Conservation (phyloP, 2,797 vertebrate genomes). For the Australoheros facetus region DNA sequence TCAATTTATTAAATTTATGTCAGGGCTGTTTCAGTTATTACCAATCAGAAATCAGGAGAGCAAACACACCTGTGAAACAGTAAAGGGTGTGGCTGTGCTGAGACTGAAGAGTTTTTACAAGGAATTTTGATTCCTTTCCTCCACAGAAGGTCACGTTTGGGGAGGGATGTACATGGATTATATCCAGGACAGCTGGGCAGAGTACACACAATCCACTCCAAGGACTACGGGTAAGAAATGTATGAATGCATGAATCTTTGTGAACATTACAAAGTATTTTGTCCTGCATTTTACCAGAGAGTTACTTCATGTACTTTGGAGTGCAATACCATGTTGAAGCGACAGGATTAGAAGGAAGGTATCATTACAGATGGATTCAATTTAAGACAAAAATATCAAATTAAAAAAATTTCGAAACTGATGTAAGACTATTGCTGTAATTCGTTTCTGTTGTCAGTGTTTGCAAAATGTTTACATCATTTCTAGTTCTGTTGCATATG, state of each 20-base stretch:
- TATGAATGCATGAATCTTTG: neutral
- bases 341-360: neutral
- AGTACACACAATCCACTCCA: conserved; percentile 48
- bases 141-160: conserved; percentile 41
- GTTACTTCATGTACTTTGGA: neutral
- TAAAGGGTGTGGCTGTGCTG: neutral
- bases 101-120: neutral
- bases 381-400: too few relatives aligned
- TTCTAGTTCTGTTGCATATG: neutral
- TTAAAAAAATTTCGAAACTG: neutral
- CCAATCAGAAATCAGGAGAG: too few relatives aligned
- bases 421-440: neutral
- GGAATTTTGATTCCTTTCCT: neutral
- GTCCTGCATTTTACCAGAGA: neutral
- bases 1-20: neutral
- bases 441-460: neutral
- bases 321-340: neutral
- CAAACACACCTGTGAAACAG: too few relatives aligned
- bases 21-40: too few relatives aligned
- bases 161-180: conserved; percentile 62
- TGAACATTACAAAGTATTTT: fast-evolving
- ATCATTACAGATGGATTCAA: too few relatives aligned
- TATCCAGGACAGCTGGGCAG: conserved; percentile 74
- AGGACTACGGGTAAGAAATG: conserved; percentile 53
- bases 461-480: neutral